These are phyloP conservation scores for Channa argus DNA, from an alignment of 2,113 vertebrate species.

Conservation along the genomic window DNA sequence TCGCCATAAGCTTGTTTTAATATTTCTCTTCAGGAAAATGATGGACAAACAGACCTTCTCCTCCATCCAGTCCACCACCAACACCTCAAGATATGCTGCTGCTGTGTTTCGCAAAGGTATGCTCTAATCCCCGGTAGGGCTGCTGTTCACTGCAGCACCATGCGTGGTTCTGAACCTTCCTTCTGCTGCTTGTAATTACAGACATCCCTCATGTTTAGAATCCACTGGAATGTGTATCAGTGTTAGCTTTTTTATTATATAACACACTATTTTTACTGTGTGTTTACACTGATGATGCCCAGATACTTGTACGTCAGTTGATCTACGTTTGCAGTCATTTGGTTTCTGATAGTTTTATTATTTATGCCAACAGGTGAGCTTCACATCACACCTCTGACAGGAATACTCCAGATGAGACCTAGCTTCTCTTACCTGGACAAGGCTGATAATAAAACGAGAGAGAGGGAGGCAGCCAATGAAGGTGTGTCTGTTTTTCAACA, in stretches of 20 bases:
- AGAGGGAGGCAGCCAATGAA: slow-evolving; percentile 95
- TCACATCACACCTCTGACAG: slow-evolving; percentile 94
- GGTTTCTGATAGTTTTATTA: background rate
- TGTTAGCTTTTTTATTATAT: background rate
- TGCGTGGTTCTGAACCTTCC: background rate
- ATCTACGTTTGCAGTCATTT: background rate
- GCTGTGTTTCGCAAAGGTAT: slow-evolving; percentile 95
- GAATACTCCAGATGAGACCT: slow-evolving; percentile 96
- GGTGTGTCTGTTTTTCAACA: slow-evolving; percentile 75
- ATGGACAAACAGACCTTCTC: slow-evolving; percentile 98
- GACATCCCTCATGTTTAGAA: slow-evolving; percentile 23
- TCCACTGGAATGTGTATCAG: slow-evolving; percentile 14
- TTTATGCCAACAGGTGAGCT: slow-evolving; percentile 88
- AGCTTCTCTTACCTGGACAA: slow-evolving; percentile 97
- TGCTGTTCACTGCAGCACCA: background rate
- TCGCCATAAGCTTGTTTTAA: background rate
- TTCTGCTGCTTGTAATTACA: slow-evolving; percentile 19
- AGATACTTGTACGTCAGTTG: too few species aligned
- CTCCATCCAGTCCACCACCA: slow-evolving; percentile 94
- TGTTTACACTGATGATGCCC: background rate
- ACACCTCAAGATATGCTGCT: slow-evolving; percentile 93
- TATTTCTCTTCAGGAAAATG: slow-evolving; percentile 87
- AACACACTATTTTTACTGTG: background rate
- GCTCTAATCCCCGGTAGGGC: background rate
- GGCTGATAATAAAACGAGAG: slow-evolving; percentile 93